Conservation (phyloP, 2,888 invertebrate species). For the Beris morrisii region DNA sequence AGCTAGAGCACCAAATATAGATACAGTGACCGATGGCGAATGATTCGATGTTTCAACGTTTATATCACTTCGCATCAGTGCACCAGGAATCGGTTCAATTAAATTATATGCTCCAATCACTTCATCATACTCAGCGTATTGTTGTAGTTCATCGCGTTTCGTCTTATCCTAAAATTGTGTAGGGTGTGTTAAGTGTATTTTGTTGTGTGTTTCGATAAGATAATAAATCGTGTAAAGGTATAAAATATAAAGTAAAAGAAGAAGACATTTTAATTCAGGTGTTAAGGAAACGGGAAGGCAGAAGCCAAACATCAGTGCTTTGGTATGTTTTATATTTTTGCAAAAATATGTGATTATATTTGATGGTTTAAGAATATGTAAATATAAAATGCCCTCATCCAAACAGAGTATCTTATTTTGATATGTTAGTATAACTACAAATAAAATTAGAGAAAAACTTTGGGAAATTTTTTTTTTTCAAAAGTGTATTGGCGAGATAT, state of each 20-base stretch:
- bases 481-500: too few species aligned
- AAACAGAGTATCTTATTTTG: background rate
- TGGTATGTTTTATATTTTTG: constrained; percentile 18
- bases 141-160: background rate
- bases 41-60: constrained; percentile 62
- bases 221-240: background rate
- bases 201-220: background rate
- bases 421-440: background rate
- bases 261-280: background rate
- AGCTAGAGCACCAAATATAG: constrained; percentile 63
- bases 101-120: constrained; percentile 41
- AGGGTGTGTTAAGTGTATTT: background rate
- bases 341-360: constrained; percentile 1
- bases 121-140: constrained; percentile 19
- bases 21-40: constrained; percentile 62
- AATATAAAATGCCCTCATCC: constrained; percentile 10
- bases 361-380: background rate
- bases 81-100: constrained; percentile 43
- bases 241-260: background rate
- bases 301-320: constrained; percentile 38
- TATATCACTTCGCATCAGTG: constrained; percentile 49
- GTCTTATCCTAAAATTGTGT: background rate
- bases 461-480: too few species aligned
- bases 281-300: background rate
- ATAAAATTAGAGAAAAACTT: background rate